Evolutionary conservation across 2,113 vertebrate genomes (phyloP).

Genomic region (Pseudolaguvia tuberculata): DNA sequence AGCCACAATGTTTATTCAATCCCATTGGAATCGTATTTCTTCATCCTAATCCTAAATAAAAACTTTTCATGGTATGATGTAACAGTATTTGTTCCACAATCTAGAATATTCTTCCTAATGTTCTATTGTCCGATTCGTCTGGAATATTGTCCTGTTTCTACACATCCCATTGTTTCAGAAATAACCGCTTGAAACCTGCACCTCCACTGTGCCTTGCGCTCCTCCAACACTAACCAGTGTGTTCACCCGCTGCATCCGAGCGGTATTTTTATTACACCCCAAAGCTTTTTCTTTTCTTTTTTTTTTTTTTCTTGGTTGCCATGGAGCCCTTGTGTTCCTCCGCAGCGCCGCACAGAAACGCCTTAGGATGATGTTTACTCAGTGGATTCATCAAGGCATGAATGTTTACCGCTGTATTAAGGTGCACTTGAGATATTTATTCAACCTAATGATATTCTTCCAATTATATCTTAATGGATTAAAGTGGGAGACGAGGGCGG

Average conservation of each 20-base stretch:
- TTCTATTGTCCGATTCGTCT: background rate
- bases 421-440: conserved; percentile 35
- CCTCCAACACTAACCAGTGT: background rate
- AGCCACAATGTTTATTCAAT: background rate
- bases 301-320: conserved; percentile 29
- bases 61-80: too few relatives aligned
- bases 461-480: conserved; percentile 45
- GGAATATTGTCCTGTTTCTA: background rate
- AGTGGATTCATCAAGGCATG: conserved; percentile 27
- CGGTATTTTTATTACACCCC: conserved; percentile 17
- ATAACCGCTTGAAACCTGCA: background rate
- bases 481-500: conserved; percentile 15
- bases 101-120: too few relatives aligned
- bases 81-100: too few relatives aligned
- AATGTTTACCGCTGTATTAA: conserved; percentile 49
- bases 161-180: background rate
- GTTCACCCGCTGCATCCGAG: background rate
- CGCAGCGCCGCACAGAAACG: background rate
- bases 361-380: conserved; percentile 40
- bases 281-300: conserved; percentile 5
- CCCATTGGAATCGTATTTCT: background rate
- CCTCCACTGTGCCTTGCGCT: conserved; percentile 10
- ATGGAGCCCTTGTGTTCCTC: conserved; percentile 26
- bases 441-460: conserved; percentile 45
- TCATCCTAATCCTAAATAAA: background rate